phyloP scores from a whole-genome alignment of 2,797 vertebrate genomes.

The Varecia variegata region DNA sequence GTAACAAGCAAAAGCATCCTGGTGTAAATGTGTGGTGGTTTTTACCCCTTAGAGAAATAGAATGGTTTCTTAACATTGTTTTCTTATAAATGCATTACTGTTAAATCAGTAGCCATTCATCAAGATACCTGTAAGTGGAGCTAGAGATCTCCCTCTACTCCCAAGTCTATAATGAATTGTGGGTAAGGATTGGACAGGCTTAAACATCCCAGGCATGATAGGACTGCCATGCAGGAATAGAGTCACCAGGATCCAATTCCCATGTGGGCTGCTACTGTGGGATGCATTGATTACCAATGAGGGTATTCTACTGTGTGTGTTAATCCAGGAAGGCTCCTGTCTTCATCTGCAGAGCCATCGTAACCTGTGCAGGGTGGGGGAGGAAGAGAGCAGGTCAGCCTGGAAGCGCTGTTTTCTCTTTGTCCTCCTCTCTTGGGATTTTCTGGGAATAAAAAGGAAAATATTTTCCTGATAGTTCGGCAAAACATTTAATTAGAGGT shows the following conservation, averaged over 20 bases:
- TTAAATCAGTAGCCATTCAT: constrained; percentile 27
- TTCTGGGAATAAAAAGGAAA: constrained; percentile 68
- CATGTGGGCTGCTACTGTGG: constrained; percentile 54
- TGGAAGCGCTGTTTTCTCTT: constrained; percentile 54
- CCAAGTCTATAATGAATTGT: constrained; percentile 9
- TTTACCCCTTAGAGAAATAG: not conserved
- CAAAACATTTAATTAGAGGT: constrained; percentile 83
- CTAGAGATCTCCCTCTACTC: not conserved
- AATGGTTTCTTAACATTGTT: not conserved
- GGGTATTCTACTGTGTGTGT: not conserved
- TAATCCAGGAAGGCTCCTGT: constrained; percentile 5
- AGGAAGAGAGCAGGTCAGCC: not conserved
- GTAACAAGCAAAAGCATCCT: not conserved
- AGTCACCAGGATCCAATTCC: constrained; percentile 44
- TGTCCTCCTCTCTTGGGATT: constrained; percentile 57
- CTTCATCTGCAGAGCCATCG: not conserved
- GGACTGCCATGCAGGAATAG: not conserved
- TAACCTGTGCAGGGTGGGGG: not conserved
- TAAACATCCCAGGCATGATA: constrained; percentile 61
- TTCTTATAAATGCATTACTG: not conserved
- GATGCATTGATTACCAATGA: constrained; percentile 5
- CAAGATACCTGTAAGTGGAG: not conserved
- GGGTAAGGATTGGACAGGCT: not conserved
- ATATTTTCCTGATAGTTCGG: constrained; percentile 77
- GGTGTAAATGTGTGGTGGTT: not conserved